Percentiles rank a stretch among this genome's conserved stretches.
Evolutionary conservation across 2,888 invertebrate species (phyloP).

Genomic region (Nomada ruficornis): DNA sequence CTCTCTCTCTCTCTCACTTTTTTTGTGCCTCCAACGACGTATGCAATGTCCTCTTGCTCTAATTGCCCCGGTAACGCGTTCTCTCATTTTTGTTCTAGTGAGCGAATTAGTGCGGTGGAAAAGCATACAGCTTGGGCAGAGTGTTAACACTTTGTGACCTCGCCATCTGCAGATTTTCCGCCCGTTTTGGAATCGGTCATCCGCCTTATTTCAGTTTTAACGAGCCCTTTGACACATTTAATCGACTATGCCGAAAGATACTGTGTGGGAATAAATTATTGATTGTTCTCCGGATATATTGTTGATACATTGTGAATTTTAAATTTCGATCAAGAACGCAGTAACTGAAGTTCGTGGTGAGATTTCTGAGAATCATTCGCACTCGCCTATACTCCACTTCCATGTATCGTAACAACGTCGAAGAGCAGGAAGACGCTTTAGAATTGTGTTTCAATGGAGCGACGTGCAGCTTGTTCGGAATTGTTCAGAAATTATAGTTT

Average conservation of each 20-base stretch:
- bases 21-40: neutral
- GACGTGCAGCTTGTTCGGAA: conserved; percentile 15
- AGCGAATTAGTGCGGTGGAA: conserved; percentile 62
- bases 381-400: no score
- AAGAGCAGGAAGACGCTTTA: neutral
- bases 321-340: no score
- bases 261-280: no score
- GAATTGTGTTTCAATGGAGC: conserved; percentile 17
- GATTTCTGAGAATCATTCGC: no score
- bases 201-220: conserved; percentile 19
- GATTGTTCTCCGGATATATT: no score
- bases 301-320: no score
- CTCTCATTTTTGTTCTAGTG: conserved; percentile 55
- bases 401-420: no score
- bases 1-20: neutral
- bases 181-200: conserved; percentile 9
- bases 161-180: neutral
- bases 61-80: conserved; percentile 63
- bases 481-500: conserved; percentile 29
- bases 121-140: conserved; percentile 46
- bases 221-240: neutral
- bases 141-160: conserved; percentile 45
- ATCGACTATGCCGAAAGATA: neutral
- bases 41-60: conserved; percentile 61
- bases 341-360: no score